These are phyloP conservation scores for Diacarnus erythraeanus DNA, from an alignment of 37 sponge, comb jelly and placozoan genomes.

Conservation along the genomic window DNA sequence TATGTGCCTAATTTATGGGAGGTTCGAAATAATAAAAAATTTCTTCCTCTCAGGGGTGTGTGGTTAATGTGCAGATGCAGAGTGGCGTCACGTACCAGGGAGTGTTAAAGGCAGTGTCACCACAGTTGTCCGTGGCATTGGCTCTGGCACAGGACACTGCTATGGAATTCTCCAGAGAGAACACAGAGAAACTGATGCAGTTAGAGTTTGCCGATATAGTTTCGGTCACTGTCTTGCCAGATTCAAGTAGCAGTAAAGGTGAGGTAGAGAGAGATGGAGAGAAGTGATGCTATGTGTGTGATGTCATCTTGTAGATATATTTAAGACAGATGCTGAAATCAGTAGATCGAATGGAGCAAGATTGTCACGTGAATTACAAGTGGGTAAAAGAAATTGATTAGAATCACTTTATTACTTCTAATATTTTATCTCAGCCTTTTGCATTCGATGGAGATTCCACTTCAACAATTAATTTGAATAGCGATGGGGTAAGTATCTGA, in stretches of 20 bases:
- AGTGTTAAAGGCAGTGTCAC: constrained; percentile 40
- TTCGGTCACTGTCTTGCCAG: constrained; percentile 10
- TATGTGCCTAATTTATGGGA: constrained; percentile 3
- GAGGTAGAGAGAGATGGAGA: not conserved
- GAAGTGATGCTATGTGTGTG: not conserved
- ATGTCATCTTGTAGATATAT: constrained; percentile 29
- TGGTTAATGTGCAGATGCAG: constrained; percentile 41
- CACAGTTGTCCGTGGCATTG: constrained; percentile 40
- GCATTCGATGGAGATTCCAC: constrained; percentile 7
- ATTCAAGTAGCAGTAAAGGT: constrained; percentile 2
- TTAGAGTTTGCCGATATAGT: constrained; percentile 33
- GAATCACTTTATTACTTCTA: not conserved
- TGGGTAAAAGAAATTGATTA: not conserved
- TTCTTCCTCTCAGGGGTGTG: constrained; percentile 35
- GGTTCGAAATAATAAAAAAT: too few species aligned
- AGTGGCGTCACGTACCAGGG: constrained; percentile 49
- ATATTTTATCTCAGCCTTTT: constrained; percentile 21
- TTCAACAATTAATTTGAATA: not conserved
- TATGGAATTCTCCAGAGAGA: constrained; percentile 19
- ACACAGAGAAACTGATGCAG: constrained; percentile 12
- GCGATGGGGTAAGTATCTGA: not conserved
- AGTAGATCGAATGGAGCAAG: constrained; percentile 32
- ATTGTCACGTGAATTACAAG: constrained; percentile 21
- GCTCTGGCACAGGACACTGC: constrained; percentile 43
- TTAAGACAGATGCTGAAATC: constrained; percentile 65